phyloP scores from a whole-genome alignment of 2,888 invertebrate genomes.

The Bimastos eiseni region DNA sequence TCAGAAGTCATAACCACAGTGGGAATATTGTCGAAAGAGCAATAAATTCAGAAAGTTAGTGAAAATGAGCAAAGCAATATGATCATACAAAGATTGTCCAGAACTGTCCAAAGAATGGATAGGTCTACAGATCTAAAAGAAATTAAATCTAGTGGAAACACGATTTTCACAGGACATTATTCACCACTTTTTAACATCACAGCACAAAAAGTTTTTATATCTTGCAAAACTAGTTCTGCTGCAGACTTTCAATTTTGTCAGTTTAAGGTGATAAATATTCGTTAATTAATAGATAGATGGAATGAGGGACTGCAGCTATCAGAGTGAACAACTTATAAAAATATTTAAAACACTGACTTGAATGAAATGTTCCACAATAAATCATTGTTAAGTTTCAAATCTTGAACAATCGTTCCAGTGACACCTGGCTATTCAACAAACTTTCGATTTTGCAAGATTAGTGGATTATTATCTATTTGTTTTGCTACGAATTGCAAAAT shows the following conservation, averaged over 20 bases:
- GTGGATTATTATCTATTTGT: background rate
- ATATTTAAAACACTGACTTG: background rate
- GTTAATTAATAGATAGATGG: too few relatives aligned
- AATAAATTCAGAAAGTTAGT: background rate
- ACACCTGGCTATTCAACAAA: background rate
- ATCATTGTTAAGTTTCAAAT: background rate
- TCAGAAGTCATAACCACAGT: background rate
- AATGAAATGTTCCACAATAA: background rate
- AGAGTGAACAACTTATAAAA: background rate
- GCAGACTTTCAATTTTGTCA: background rate
- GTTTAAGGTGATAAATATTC: too few relatives aligned
- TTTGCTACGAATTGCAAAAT: background rate
- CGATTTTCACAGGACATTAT: background rate
- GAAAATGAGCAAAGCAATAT: background rate
- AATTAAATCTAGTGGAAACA: background rate
- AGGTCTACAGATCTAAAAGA: background rate
- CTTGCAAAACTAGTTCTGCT: constrained; percentile 13
- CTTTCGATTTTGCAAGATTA: background rate
- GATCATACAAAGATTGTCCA: background rate
- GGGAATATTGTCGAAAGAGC: background rate
- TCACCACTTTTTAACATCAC: background rate
- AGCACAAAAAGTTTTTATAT: background rate
- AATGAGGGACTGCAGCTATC: background rate
- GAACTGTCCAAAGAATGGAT: background rate
- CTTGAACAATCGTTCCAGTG: background rate